A percentile compares a stretch with the other conserved stretches of the same genome.
phyloP scores from a whole-genome alignment of 2,888 invertebrate genomes.

The Mycalesis mineus region DNA sequence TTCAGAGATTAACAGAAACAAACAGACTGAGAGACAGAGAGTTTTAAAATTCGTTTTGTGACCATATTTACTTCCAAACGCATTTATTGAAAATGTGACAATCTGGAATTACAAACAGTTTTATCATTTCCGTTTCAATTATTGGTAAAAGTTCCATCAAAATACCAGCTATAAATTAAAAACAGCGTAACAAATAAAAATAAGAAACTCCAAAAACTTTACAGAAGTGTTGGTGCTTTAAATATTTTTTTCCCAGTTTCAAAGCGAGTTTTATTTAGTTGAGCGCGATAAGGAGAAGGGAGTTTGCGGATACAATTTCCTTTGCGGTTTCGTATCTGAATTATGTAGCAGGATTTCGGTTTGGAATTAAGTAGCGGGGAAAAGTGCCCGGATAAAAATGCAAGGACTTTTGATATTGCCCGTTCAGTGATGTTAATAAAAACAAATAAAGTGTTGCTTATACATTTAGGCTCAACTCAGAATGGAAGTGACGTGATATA shows the following conservation, averaged over 20 bases:
- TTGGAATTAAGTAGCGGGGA: slow-evolving; percentile 17
- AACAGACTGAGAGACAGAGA: too few relatives aligned
- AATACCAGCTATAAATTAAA: too few relatives aligned
- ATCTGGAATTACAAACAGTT: too few relatives aligned
- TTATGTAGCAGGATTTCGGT: slow-evolving; percentile 25
- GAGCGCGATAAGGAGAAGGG: slow-evolving; percentile 21
- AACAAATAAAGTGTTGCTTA: too few relatives aligned
- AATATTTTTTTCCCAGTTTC: neutral
- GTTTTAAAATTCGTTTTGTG: too few relatives aligned
- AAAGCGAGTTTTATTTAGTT: slow-evolving; percentile 16
- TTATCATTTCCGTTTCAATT: too few relatives aligned
- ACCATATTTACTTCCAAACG: too few relatives aligned
- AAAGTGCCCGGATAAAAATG: slow-evolving; percentile 6
- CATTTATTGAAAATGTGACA: too few relatives aligned
- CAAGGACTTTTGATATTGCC: slow-evolving; percentile 13
- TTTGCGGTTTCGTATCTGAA: slow-evolving; percentile 24
- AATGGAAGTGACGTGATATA: too few relatives aligned
- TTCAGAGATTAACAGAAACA: too few relatives aligned
- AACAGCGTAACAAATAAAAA: neutral
- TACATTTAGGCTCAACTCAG: too few relatives aligned
- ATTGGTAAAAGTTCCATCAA: too few relatives aligned
- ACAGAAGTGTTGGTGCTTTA: neutral
- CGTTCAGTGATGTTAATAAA: slow-evolving; percentile 1
- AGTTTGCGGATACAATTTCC: slow-evolving; percentile 28
- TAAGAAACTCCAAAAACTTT: neutral